Evolutionary conservation across 2,113 vertebrate genomes (phyloP).

Genomic region (Bubo bubo): DNA sequence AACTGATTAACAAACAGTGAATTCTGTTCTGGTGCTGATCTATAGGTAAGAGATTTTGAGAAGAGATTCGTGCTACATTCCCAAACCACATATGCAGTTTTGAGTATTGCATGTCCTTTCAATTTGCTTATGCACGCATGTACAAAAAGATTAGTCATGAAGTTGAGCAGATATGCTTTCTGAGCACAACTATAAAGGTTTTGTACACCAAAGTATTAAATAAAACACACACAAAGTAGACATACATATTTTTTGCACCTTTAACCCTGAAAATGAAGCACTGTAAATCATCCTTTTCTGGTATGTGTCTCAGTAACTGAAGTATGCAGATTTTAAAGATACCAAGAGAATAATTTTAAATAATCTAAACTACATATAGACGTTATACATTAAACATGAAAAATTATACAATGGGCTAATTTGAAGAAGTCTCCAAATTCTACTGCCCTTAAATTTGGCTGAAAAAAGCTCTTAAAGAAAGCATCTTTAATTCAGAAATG

Average conservation of each 20-base stretch:
- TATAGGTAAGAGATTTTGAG: neutral
- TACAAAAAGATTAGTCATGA: neutral
- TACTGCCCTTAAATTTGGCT: neutral
- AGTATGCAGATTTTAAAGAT: neutral
- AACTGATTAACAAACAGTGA: neutral
- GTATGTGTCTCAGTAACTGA: neutral
- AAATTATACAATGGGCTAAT: neutral
- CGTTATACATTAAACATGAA: neutral
- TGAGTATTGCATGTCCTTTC: neutral
- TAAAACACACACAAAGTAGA: neutral
- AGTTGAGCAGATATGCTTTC: neutral
- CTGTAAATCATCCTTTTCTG: neutral
- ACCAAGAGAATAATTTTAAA: neutral
- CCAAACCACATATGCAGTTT: neutral
- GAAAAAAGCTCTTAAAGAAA: neutral
- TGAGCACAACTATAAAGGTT: neutral
- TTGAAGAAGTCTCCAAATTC: neutral
- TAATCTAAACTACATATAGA: neutral
- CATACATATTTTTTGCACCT: neutral
- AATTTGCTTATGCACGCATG: neutral
- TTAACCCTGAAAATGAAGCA: neutral
- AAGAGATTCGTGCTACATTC: neutral
- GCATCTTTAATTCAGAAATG: neutral
- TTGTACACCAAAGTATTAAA: neutral
- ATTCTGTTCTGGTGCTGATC: neutral